Percentiles rank a stretch among this genome's conserved stretches.
Evolutionary conservation across 92 coral and sea anemone species (phyloP).

Genomic region (Phenganax subtilis): DNA sequence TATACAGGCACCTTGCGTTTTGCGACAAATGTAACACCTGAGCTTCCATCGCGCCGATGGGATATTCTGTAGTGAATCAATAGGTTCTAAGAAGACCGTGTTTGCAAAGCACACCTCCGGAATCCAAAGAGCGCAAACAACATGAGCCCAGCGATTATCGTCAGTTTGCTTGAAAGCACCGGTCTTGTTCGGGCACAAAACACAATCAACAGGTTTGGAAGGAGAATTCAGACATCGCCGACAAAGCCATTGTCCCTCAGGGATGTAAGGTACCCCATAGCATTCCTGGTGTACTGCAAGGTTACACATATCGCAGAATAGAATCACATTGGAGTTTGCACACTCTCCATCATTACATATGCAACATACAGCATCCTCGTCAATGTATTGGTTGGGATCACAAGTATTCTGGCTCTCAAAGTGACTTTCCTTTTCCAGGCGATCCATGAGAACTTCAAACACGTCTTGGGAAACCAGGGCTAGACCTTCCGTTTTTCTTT

Average conservation of each 20-base stretch:
- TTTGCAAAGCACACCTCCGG: slow-evolving; percentile 99
- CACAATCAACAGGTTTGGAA: slow-evolving; percentile 95
- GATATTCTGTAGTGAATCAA: slow-evolving; percentile 94
- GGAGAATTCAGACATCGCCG: slow-evolving; percentile 98
- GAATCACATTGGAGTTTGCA: slow-evolving; percentile 95
- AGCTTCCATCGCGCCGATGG: slow-evolving; percentile 97
- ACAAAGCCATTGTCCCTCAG: slow-evolving; percentile 99
- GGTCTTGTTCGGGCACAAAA: slow-evolving; percentile 93
- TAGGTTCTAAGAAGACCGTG: slow-evolving; percentile 97
- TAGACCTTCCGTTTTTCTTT: slow-evolving; percentile 80
- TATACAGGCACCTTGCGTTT: slow-evolving; percentile 94
- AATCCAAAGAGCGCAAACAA: slow-evolving; percentile 97
- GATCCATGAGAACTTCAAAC: slow-evolving; percentile 92
- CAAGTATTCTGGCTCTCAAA: slow-evolving; percentile 95
- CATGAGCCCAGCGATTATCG: slow-evolving; percentile 96
- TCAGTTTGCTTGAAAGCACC: slow-evolving; percentile 99
- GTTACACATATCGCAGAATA: slow-evolving; percentile 99
- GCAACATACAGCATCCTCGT: slow-evolving; percentile 99
- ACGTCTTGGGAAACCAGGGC: slow-evolving; percentile 99
- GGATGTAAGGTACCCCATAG: slow-evolving; percentile 98
- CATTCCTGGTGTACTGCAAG: slow-evolving; percentile 99
- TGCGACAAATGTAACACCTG: slow-evolving; percentile 91
- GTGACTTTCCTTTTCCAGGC: slow-evolving; percentile 93
- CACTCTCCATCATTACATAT: slow-evolving; percentile 99
- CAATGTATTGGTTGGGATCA: slow-evolving; percentile 98